A percentile compares a stretch with the other conserved stretches of the same genome.
These are phyloP conservation scores for Pogonocichla stellata DNA, from an alignment of 2,113 vertebrate species.

Conservation along the genomic window DNA sequence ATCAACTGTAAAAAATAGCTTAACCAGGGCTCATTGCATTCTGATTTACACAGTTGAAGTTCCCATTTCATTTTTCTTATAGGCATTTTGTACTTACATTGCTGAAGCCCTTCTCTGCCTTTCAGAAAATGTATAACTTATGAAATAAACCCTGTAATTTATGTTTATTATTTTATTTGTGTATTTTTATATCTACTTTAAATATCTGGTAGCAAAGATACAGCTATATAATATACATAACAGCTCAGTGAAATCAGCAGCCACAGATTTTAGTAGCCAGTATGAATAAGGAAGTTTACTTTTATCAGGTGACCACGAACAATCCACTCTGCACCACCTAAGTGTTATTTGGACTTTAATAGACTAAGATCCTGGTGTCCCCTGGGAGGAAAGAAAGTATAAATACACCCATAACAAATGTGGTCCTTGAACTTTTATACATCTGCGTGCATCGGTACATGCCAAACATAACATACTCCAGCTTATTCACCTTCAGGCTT, in stretches of 20 bases:
- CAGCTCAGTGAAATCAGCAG: not conserved
- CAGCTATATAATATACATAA: not conserved
- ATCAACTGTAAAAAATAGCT: not conserved
- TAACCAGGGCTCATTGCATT: not conserved
- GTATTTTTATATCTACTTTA: not conserved
- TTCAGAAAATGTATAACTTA: not conserved
- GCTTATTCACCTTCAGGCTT: conserved; percentile 15
- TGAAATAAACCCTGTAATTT: not conserved
- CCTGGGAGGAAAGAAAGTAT: conserved; percentile 24
- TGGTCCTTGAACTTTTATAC: conserved; percentile 41
- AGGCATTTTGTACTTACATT: not conserved
- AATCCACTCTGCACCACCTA: not conserved
- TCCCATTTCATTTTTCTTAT: not conserved
- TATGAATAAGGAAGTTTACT: not conserved
- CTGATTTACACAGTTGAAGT: not conserved
- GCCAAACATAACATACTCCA: conserved; percentile 6
- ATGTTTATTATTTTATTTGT: not conserved
- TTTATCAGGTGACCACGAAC: not conserved
- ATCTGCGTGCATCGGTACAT: not conserved
- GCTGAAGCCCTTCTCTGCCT: not conserved
- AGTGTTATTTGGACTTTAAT: conserved; percentile 11
- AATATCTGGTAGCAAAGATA: not conserved
- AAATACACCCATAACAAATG: conserved; percentile 23
- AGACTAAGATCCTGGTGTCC: conserved; percentile 21
- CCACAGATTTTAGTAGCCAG: not conserved